Evolutionary conservation across 2,113 vertebrate species (phyloP).

Genomic region (Nibea albiflora): DNA sequence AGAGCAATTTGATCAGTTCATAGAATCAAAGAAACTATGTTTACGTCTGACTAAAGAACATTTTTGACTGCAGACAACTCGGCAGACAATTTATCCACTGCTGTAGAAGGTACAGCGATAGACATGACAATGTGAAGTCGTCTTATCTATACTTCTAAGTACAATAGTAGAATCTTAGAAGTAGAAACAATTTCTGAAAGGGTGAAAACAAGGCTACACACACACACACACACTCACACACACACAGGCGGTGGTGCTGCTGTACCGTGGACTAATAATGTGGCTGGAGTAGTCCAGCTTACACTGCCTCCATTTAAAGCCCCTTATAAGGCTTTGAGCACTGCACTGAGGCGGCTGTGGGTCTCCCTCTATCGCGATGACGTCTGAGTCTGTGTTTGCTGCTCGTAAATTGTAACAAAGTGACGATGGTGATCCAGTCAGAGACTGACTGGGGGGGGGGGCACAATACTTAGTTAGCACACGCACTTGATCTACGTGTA

Average conservation of each 20-base stretch:
- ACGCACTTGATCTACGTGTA: neutral
- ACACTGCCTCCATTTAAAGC: conserved; percentile 22
- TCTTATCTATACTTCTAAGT: neutral
- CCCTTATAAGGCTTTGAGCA: conserved; percentile 33
- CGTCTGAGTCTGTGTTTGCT: conserved; percentile 5
- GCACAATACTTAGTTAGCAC: too few relatives aligned
- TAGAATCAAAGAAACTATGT: too few relatives aligned
- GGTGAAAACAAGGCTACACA: conserved; percentile 17
- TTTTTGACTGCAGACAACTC: neutral
- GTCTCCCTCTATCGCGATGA: neutral
- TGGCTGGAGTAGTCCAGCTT: conserved; percentile 12
- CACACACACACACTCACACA: conserved; percentile 4
- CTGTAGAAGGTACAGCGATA: too few relatives aligned
- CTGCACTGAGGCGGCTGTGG: conserved; percentile 5
- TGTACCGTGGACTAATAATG: conserved; percentile 19
- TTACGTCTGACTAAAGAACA: too few relatives aligned
- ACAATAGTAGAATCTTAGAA: too few relatives aligned
- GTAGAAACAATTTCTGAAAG: neutral
- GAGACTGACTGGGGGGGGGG: too few relatives aligned
- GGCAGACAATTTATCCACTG: neutral
- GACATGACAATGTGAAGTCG: neutral
- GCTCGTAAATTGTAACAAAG: conserved; percentile 9
- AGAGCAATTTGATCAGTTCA: too few relatives aligned
- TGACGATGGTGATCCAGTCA: conserved; percentile 4
- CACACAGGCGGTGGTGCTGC: conserved; percentile 11